These are phyloP conservation scores for Aspidoscelis tigris DNA, from an alignment of 2,113 vertebrate species.

Conservation along the genomic window DNA sequence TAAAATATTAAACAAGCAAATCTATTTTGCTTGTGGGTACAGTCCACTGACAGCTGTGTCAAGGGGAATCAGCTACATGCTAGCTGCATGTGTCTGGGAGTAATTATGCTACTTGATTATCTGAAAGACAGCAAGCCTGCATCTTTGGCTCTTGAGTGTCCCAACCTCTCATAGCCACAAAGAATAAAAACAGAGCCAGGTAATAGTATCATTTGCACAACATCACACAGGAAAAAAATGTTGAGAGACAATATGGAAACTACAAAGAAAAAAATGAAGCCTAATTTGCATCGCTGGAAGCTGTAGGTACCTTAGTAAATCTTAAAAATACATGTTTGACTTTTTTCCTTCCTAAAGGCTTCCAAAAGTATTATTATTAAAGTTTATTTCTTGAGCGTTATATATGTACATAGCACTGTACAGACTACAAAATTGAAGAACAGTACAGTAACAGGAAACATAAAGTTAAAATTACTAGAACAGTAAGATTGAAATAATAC, in stretches of 20 bases:
- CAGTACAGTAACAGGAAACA: too few species aligned
- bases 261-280: not conserved
- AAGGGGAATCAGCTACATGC: too few species aligned
- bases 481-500: too few species aligned
- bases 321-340: constrained; percentile 27
- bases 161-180: constrained; percentile 59
- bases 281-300: not conserved
- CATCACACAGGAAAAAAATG: not conserved
- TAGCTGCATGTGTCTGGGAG: too few species aligned
- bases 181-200: constrained; percentile 56
- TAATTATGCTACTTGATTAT: too few species aligned
- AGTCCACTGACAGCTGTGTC: constrained; percentile 52
- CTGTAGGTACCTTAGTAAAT: not conserved
- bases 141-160: constrained; percentile 65
- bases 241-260: not conserved
- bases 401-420: too few species aligned
- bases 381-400: too few species aligned
- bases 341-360: constrained; percentile 19
- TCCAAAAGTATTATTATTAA: not conserved
- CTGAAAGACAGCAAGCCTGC: not conserved
- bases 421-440: too few species aligned
- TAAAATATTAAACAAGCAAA: not conserved
- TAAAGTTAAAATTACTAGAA: too few species aligned
- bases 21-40: not conserved
- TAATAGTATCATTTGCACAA: constrained; percentile 37